Percentiles rank a stretch among this genome's conserved stretches.
Conservation (phyloP, 2,888 invertebrate species). For the Noctuana brunneofusca region DNA sequence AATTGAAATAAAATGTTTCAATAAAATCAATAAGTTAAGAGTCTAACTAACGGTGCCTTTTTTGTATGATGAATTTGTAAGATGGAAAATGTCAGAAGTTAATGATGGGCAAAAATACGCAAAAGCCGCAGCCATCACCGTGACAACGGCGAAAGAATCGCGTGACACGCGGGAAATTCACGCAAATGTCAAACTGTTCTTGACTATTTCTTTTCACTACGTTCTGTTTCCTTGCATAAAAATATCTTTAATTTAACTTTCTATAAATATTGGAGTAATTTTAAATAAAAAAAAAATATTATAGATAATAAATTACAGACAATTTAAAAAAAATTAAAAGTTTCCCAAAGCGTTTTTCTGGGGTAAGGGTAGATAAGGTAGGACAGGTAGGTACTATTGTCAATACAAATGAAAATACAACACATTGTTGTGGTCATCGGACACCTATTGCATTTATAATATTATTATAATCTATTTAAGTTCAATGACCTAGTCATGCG, state of each 20-base stretch:
- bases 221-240: not conserved
- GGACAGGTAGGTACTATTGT: not conserved
- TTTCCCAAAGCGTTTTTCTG: not conserved
- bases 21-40: too few relatives aligned
- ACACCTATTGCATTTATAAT: slow-evolving; percentile 16
- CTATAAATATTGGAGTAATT: too few relatives aligned
- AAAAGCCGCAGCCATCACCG: not conserved
- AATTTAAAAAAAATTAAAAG: not conserved
- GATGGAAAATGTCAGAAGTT: too few relatives aligned
- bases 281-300: too few relatives aligned
- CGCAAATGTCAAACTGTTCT: not conserved
- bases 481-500: slow-evolving; percentile 23
- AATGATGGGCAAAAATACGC: too few relatives aligned
- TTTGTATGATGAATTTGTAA: too few relatives aligned
- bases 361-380: not conserved
- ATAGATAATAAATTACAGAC: too few relatives aligned
- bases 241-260: not conserved
- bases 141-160: not conserved
- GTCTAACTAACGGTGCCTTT: too few relatives aligned
- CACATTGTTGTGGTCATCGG: slow-evolving; percentile 7
- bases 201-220: not conserved
- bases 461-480: slow-evolving; percentile 3
- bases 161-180: not conserved
- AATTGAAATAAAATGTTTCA: too few relatives aligned
- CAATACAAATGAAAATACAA: slow-evolving; percentile 5